Evolutionary conservation across 1,140 invertebrate species (phyloP).

Genomic region (Drosophila murphyi): DNA sequence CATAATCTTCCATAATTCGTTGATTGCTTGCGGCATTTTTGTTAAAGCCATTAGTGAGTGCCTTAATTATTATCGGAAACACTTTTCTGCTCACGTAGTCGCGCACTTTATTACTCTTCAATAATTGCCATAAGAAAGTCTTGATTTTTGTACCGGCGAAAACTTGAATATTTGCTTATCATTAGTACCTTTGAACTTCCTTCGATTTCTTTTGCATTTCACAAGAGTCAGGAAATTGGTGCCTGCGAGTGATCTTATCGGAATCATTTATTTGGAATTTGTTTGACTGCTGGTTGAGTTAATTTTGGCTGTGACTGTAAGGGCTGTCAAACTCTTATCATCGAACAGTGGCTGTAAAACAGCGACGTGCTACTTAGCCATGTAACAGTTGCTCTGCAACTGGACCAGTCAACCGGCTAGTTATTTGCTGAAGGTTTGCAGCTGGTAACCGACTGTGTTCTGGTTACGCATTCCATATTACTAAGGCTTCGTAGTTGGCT

Average conservation of each 20-base stretch:
- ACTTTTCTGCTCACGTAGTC: too few species aligned
- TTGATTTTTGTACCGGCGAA: too few species aligned
- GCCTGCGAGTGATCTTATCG: not conserved
- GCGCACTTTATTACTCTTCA: too few species aligned
- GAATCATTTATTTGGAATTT: not conserved
- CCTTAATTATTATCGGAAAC: too few species aligned
- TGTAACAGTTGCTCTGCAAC: constrained; percentile 7
- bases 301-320: not conserved
- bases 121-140: too few species aligned
- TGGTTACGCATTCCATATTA: constrained; percentile 8
- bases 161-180: constrained; percentile 12
- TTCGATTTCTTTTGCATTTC: not conserved
- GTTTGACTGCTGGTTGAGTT: not conserved
- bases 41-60: too few species aligned
- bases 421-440: constrained; percentile 10
- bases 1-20: too few species aligned
- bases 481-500: constrained; percentile 45
- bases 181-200: constrained; percentile 3
- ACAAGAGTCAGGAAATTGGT: too few species aligned
- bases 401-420: not conserved
- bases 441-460: constrained; percentile 14
- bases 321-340: not conserved
- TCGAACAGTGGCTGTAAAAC: constrained; percentile 5
- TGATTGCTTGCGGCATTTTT: too few species aligned
- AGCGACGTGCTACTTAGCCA: not conserved